phyloP scores from a whole-genome alignment of 2,888 invertebrate species.

The Drosophila greeni region DNA sequence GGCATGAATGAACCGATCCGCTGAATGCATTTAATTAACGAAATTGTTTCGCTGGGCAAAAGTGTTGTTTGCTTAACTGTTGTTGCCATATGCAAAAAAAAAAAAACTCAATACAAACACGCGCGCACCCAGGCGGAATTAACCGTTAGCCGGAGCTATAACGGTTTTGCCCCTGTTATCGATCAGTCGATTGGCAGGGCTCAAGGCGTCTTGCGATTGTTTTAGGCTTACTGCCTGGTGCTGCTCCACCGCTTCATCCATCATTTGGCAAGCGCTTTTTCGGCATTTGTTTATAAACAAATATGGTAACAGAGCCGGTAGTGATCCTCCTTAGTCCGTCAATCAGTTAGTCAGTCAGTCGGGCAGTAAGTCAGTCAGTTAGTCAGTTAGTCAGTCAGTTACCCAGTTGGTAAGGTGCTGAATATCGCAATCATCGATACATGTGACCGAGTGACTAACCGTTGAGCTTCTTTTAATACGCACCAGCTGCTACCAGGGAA shows the following conservation, averaged over 20 bases:
- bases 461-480: conserved; percentile 4
- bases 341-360: conserved; percentile 14
- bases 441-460: conserved; percentile 24
- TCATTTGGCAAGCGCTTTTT: conserved; percentile 18
- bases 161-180: conserved; percentile 29
- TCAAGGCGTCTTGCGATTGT: conserved; percentile 23
- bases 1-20: conserved; percentile 24
- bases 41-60: conserved; percentile 48
- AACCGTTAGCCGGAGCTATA: conserved; percentile 27
- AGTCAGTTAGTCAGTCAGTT: conserved; percentile 6
- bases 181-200: conserved; percentile 34
- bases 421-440: conserved; percentile 16
- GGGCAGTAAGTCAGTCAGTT: conserved; percentile 7
- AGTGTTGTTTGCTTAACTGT: conserved; percentile 49
- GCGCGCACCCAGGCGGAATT: conserved; percentile 15
- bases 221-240: background rate
- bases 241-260: conserved; percentile 20
- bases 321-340: conserved; percentile 21
- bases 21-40: conserved; percentile 59
- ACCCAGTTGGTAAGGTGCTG: background rate
- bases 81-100: conserved; percentile 35
- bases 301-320: background rate
- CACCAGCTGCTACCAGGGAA: background rate
- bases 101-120: conserved; percentile 11
- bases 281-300: conserved; percentile 33